Percentiles rank a stretch among this genome's conserved stretches.
phyloP scores from a whole-genome alignment of 2,888 invertebrate species.

The Ennomos fuscantarius region DNA sequence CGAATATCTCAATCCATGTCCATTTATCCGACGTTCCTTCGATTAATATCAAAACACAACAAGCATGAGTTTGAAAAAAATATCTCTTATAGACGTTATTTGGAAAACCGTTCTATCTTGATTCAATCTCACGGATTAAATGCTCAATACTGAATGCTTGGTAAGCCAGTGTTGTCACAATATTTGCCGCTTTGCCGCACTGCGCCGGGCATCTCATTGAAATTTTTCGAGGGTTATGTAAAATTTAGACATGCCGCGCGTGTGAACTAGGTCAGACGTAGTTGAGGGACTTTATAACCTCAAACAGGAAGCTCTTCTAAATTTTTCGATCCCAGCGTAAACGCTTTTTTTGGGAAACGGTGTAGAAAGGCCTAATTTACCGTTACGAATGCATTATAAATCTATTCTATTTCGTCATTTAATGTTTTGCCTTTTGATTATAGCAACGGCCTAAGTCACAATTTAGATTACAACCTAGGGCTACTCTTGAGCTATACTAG shows the following conservation, averaged over 20 bases:
- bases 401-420: no score
- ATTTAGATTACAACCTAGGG: no score
- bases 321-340: slow-evolving; percentile 19
- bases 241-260: slow-evolving; percentile 42
- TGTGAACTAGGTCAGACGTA: slow-evolving; percentile 44
- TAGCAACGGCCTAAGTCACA: no score
- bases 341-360: slow-evolving; percentile 11
- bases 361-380: no score
- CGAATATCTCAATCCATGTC: no score
- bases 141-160: slow-evolving; percentile 44
- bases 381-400: no score
- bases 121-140: slow-evolving; percentile 21
- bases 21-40: no score
- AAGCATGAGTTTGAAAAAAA: no score
- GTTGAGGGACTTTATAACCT: slow-evolving; percentile 33
- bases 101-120: slow-evolving; percentile 1
- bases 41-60: no score
- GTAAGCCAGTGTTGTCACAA: slow-evolving; percentile 50
- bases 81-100: background rate
- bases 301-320: slow-evolving; percentile 21
- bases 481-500: no score
- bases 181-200: slow-evolving; percentile 55
- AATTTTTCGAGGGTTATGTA: slow-evolving; percentile 55
- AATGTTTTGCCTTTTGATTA: no score
- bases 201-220: slow-evolving; percentile 54